phyloP scores from a whole-genome alignment of 2,113 vertebrate species.

The Panthera tigris region DNA sequence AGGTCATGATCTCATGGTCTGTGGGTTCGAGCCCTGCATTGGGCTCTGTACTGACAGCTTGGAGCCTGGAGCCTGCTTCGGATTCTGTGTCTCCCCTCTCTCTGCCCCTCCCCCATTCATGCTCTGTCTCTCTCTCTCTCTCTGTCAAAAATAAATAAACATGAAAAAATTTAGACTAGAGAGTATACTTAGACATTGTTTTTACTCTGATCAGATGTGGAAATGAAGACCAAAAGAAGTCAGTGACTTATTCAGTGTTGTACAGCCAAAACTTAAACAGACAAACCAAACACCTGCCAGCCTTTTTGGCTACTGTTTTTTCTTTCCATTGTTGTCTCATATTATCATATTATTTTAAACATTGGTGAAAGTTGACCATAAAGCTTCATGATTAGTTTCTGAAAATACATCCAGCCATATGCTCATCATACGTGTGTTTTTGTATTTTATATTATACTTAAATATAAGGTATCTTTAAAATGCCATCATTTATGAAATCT shows the following conservation, averaged over 20 bases:
- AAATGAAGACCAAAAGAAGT: neutral
- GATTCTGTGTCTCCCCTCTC: too few relatives aligned
- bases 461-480: neutral
- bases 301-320: neutral
- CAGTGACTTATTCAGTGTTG: neutral
- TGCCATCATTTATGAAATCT: constrained; percentile 64
- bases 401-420: neutral
- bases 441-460: neutral
- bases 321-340: neutral
- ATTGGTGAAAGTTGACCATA: constrained; percentile 49
- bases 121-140: too few relatives aligned
- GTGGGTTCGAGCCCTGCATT: too few relatives aligned
- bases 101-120: too few relatives aligned
- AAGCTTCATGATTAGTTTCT: constrained; percentile 42
- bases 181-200: neutral
- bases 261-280: neutral
- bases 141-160: too few relatives aligned
- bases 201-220: neutral
- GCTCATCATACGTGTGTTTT: neutral
- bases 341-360: constrained; percentile 43
- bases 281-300: neutral
- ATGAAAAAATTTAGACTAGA: too few relatives aligned
- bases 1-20: too few relatives aligned
- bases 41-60: too few relatives aligned
- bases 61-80: too few relatives aligned